Evolutionary conservation across 2,888 invertebrate genomes (phyloP).

Genomic region (Taphrorychus bicolor): DNA sequence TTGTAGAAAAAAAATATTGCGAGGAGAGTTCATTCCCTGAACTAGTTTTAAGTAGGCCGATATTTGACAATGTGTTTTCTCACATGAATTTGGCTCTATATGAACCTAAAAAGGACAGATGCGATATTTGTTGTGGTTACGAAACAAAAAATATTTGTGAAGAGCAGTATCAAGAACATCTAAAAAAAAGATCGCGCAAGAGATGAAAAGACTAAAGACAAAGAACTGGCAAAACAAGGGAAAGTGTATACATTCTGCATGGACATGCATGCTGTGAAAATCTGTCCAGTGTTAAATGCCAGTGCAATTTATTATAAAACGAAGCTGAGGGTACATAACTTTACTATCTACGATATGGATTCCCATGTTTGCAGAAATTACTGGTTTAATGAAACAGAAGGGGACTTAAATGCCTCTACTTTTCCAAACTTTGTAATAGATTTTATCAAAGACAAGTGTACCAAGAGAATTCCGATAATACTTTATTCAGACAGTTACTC

Average conservation of each 20-base stretch:
- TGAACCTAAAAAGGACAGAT: conserved; percentile 40
- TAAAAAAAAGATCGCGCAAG: conserved; percentile 30
- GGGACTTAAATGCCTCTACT: conserved; percentile 19
- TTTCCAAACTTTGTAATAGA: no score
- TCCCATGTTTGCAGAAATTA: no score
- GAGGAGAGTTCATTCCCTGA: no score
- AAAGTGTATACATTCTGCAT: no score
- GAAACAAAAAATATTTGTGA: conserved; percentile 24
- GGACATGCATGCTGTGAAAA: conserved; percentile 42
- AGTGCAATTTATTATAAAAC: conserved; percentile 44
- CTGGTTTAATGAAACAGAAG: conserved; percentile 46
- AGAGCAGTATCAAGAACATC: conserved; percentile 13
- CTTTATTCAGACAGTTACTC: no score
- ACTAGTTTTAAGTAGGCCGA: no score
- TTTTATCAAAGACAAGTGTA: no score
- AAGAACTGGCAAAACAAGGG: no score
- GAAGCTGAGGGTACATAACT: conserved; percentile 43
- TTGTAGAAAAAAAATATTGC: no score
- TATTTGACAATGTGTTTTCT: no score
- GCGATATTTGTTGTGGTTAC: conserved; percentile 33
- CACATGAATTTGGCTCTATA: no score
- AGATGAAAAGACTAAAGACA: conserved; percentile 26
- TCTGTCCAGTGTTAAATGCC: conserved; percentile 35
- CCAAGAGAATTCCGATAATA: no score
- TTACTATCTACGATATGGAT: conserved; percentile 46